These are phyloP conservation scores for Rhizomys pruinosus DNA, from an alignment of 2,113 vertebrate genomes.

Conservation along the genomic window DNA sequence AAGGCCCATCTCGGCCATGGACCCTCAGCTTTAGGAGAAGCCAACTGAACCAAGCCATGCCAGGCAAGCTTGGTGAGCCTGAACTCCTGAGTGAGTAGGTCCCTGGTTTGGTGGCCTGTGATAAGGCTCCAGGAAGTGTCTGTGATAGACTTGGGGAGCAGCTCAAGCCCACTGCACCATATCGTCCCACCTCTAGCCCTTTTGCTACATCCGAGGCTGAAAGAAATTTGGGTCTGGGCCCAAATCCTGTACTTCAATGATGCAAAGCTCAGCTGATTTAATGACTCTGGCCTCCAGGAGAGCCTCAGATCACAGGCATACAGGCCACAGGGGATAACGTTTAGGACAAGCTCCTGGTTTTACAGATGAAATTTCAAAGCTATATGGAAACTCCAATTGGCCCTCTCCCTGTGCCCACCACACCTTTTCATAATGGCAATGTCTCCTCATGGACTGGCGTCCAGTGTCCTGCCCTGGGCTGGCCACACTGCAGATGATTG, in stretches of 20 bases:
- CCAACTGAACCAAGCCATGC: neutral
- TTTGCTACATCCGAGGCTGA: neutral
- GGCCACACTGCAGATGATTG: neutral
- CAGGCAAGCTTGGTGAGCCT: neutral
- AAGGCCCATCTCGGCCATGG: neutral
- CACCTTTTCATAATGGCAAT: neutral
- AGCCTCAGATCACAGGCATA: neutral
- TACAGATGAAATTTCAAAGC: neutral
- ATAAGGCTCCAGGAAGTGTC: neutral
- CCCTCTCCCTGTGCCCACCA: neutral
- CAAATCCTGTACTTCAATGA: neutral
- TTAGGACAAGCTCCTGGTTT: neutral
- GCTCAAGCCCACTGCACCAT: accelerated
- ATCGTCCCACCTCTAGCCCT: neutral
- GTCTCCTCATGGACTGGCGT: neutral
- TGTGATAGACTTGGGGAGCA: neutral
- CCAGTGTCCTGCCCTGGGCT: neutral
- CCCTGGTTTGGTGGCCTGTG: neutral
- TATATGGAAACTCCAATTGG: neutral
- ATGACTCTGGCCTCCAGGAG: neutral
- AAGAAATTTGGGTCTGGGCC: neutral
- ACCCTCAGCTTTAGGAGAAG: neutral
- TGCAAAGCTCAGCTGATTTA: accelerated
- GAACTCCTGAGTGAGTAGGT: neutral
- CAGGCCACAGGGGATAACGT: neutral